Base-by-base conservation (phyloP, 53 echinoderm and acorn worm genomes). In the Pentamera pediparva region DNA sequence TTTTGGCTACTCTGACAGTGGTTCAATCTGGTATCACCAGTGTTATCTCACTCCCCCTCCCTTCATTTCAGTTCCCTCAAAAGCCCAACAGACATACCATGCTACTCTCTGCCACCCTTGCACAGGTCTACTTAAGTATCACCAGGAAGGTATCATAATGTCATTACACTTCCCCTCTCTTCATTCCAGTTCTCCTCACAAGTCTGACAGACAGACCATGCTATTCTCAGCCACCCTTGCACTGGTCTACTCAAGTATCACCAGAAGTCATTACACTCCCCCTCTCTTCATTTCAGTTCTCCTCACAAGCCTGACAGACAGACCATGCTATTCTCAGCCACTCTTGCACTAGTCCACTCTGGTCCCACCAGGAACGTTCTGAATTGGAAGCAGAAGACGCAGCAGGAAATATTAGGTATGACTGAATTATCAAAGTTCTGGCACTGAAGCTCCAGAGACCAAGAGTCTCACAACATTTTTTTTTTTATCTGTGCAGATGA, bases 281-380 rank as follows among this genome's bases (percentile, higher is more conserved):
- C 28, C 2, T 69, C 15, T 13, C 26, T 15, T 52, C 22, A 10
- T 28, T 79, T 4, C 67, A 90, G 90, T 6, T 82, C 82, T 54
- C 65, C 74, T 15, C 17, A 39, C 48, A 70, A 69, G 47, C 19
- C 64, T 28, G 22, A 74, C 27, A 72, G 96, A 56, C 96, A 95
- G 70, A 91, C 77, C 6, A 83, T 95, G 74, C 83, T 95, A 28
- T 95, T 95, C 78, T 95, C 96, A 7, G 96, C 96, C 5, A 95
- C 96, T 3, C 59, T 95, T 25, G 87, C 85, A 13, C 76, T 91
- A 30, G 74, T 95, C 25, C 96, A 95, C 62, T 77, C 78, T 27
- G 96, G 96, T 18, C 90, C 96, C 25, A 74, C 76, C 30, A 70
- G 87, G 60, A 85, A 80, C 33, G 69, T 82, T 33, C 60, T 57